Percentiles rank a stretch among this genome's conserved stretches.
phyloP scores from a whole-genome alignment of 1,140 invertebrate species.

The Melitaea cinxia region DNA sequence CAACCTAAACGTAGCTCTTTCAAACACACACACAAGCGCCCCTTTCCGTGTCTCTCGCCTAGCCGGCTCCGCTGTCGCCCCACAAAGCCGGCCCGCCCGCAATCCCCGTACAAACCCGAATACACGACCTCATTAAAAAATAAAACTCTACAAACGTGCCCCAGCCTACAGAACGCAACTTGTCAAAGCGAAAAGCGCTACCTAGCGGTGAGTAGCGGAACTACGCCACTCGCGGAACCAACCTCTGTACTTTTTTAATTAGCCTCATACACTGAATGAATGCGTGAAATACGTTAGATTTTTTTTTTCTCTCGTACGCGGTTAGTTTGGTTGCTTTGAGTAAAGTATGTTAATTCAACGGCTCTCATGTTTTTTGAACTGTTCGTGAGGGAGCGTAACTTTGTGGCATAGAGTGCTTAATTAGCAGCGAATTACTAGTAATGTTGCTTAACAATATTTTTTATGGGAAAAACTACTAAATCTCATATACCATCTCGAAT shows the following conservation, averaged over 20 bases:
- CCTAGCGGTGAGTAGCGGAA: conserved; percentile 76
- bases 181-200: conserved; percentile 74
- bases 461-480: conserved; percentile 21
- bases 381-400: conserved; percentile 52
- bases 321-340: conserved; percentile 78
- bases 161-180: conserved; percentile 62
- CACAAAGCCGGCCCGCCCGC: conserved; percentile 61
- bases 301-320: conserved; percentile 67
- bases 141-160: conserved; percentile 68
- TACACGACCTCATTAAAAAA: conserved; percentile 79
- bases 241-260: conserved; percentile 80
- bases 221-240: conserved; percentile 74
- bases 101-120: conserved; percentile 61
- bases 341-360: conserved; percentile 78
- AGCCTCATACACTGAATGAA: conserved; percentile 75
- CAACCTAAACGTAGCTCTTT: conserved; percentile 65
- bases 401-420: conserved; percentile 59
- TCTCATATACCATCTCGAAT: not conserved
- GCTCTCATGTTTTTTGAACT: conserved; percentile 69
- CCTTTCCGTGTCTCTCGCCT: conserved; percentile 53
- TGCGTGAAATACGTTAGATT: conserved; percentile 76
- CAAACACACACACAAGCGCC: conserved; percentile 56
- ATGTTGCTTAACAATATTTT: conserved; percentile 41
- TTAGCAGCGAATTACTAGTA: conserved; percentile 61
- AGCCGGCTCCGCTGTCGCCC: conserved; percentile 47